A percentile compares a stretch with the other conserved stretches of the same genome.
Conservation (phyloP, 1,140 invertebrate genomes). For the Cyphomyrmex costatus region DNA sequence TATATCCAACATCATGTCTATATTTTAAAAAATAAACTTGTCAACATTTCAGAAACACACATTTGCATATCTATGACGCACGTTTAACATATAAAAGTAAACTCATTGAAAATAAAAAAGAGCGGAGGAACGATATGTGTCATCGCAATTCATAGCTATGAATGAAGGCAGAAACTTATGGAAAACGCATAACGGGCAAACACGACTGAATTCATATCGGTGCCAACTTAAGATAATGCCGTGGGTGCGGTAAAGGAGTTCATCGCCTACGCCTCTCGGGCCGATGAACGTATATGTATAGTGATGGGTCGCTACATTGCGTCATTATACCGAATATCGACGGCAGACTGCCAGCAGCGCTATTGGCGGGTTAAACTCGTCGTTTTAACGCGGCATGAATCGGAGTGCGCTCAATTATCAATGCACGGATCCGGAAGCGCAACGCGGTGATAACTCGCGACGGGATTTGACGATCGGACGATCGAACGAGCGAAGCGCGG, state of each 20-base stretch:
- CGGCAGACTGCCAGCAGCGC: conserved; percentile 38
- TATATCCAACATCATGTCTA: background rate
- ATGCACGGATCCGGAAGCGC: conserved; percentile 17
- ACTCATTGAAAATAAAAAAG: conserved; percentile 2
- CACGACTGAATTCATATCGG: conserved; percentile 26
- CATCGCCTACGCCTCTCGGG: conserved; percentile 52
- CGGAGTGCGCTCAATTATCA: conserved; percentile 36
- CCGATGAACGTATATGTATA: conserved; percentile 47
- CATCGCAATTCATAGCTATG: background rate
- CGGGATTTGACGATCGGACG: conserved; percentile 33
- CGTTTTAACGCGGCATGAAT: conserved; percentile 49
- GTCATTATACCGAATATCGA: conserved; percentile 40
- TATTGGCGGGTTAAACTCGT: conserved; percentile 43
- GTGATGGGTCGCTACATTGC: background rate
- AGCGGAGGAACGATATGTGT: background rate
- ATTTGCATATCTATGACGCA: background rate
- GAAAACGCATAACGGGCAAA: conserved; percentile 18
- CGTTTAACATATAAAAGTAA: background rate
- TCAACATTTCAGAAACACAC: background rate
- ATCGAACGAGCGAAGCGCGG: background rate
- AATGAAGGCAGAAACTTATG: conserved; percentile 11
- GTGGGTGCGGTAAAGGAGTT: conserved; percentile 56
- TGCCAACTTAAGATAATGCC: conserved; percentile 51
- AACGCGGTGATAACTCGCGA: conserved; percentile 14
- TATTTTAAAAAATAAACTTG: background rate